These are phyloP conservation scores for Temnopleurus reevesii DNA, from an alignment of 53 echinoderm and acorn worm genomes.

Conservation along the genomic window DNA sequence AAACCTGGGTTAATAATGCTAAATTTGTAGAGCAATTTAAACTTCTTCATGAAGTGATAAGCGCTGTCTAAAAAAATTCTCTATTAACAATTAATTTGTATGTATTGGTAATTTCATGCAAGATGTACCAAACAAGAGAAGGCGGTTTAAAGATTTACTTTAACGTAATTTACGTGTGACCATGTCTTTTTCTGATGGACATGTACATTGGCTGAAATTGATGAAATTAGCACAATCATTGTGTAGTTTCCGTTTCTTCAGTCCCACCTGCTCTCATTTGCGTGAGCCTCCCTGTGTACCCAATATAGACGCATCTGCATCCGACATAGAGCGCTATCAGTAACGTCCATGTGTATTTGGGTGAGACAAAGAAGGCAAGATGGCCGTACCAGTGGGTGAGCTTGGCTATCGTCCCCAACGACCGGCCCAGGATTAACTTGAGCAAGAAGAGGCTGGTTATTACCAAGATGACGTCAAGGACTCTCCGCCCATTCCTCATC, in stretches of 20 bases:
- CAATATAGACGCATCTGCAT: slow-evolving; percentile 3
- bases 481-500: not conserved
- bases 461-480: not conserved
- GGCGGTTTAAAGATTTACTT: too few relatives aligned
- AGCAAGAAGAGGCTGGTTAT: slow-evolving; percentile 41
- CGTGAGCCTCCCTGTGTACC: not conserved
- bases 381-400: slow-evolving; percentile 64
- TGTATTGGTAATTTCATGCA: too few relatives aligned
- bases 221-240: not conserved
- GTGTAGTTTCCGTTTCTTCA: not conserved
- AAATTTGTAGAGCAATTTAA: too few relatives aligned
- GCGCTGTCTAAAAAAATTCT: too few relatives aligned
- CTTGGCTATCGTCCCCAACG: not conserved
- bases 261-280: not conserved
- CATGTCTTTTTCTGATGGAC: too few relatives aligned
- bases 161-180: too few relatives aligned
- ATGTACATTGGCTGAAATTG: too few relatives aligned
- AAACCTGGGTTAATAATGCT: too few relatives aligned
- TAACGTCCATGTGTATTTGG: slow-evolving; percentile 78
- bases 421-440: not conserved
- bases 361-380: slow-evolving; percentile 65
- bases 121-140: too few relatives aligned
- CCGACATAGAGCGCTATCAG: slow-evolving; percentile 44
- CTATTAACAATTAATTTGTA: too few relatives aligned
- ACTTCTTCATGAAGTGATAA: too few relatives aligned